Evolutionary conservation across 2,113 vertebrate genomes (phyloP), one percentile per base, ranked within the genome.

Genomic region (Chaenocephalus aceratus): DNA sequence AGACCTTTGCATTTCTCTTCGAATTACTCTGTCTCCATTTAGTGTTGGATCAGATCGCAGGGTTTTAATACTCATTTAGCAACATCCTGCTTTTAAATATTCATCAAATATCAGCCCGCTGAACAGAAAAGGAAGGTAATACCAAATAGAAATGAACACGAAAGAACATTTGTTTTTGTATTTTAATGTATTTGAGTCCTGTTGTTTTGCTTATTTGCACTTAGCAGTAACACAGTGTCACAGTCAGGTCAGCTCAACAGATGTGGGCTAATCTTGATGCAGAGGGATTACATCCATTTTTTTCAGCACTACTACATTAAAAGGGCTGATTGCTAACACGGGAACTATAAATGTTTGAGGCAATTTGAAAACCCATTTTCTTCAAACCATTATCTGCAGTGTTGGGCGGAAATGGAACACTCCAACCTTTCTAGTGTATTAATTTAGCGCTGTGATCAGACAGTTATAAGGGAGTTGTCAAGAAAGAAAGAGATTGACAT

Each of bases 291-390:
- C 61, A 61, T 64, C 56, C 36, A 72, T 26, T 56, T 82, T 86
- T 85, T 84, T 72, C 57, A 64, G 56, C 12, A 3, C 74, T 18
- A 14, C 65, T 63, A 75, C 80, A 77, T 84, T 88, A 73, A 87
- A 80, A 61, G 83, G 48, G 70, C 61, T 75, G 77, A 90, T 87
- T 88, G 82, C 73, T 86, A 89, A 90, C 80, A 82, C 0, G 48
- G 79, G 82, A 58, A 86, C 79, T 70, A 54, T 88, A 85, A 85
- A 86, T 80, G 85, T 77, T 89, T 80, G 75, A 91, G 82, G 90
- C 86, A 90, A 94, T 92, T 91, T 91, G 79, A 89, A 92, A 92
- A 91, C n/a, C 80, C 82, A 92, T 89, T 87, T 92, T 88, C 87
- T 88, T 85, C 77, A 52, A 82, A 68, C 88, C 86, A 91, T 92